phyloP scores from a whole-genome alignment of 2,888 invertebrate genomes.

The Pyrrhia umbra region DNA sequence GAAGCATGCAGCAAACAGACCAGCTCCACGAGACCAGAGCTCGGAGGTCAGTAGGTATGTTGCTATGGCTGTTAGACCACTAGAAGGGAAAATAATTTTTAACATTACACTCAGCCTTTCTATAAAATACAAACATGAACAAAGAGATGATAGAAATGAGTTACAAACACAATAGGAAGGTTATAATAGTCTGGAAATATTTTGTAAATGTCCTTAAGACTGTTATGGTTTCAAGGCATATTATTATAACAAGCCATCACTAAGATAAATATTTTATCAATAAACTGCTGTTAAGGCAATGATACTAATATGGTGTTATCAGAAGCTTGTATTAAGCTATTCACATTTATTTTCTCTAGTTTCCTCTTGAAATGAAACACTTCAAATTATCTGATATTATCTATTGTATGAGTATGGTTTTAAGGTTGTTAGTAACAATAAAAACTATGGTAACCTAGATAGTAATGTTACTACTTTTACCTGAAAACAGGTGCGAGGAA shows the following conservation, averaged over 20 bases:
- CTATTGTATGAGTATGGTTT: conserved; percentile 11
- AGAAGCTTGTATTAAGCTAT: conserved; percentile 2
- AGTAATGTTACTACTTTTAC: conserved; percentile 80
- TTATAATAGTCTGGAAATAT: background rate
- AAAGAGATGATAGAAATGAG: background rate
- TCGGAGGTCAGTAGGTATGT: conserved; percentile 99
- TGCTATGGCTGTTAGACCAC: conserved; percentile 99
- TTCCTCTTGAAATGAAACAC: conserved; percentile 21
- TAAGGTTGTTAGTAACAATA: background rate
- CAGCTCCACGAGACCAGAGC: conserved; percentile 98
- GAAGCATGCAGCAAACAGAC: conserved; percentile 99
- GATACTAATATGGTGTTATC: background rate
- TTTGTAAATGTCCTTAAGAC: background rate
- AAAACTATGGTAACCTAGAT: conserved; percentile 23
- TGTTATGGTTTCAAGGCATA: background rate
- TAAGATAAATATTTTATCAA: conserved; percentile 31
- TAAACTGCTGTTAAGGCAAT: background rate
- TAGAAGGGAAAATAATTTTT: conserved; percentile 82
- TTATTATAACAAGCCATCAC: conserved; percentile 8
- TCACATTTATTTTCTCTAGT: conserved; percentile 9
- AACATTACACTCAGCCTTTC: background rate
- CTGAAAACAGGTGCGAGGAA: conserved; percentile 99
- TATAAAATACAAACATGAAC: background rate
- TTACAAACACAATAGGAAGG: background rate
- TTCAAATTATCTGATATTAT: conserved; percentile 40